Base-by-base conservation (phyloP, 2,113 vertebrate genomes). In the Elachura formosa region DNA sequence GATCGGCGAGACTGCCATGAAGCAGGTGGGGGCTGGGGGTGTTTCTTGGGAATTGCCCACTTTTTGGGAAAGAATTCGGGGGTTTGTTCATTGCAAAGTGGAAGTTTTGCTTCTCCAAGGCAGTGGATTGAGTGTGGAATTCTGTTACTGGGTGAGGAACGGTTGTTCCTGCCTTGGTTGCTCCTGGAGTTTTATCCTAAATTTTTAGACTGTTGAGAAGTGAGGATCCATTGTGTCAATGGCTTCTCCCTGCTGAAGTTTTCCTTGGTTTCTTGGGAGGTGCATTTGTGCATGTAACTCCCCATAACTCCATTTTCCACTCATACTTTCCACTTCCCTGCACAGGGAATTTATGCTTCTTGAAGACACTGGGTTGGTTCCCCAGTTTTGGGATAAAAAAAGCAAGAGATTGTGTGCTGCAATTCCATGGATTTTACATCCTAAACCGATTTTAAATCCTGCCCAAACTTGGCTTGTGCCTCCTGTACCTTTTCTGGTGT, bases 1-100 rank as follows among this genome's bases (percentile, higher is more conserved):
- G 97, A 99, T 99, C 6, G 99, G 99, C 19, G 98, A 99, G 98
- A 98, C 98, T 0, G 99, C 99, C n/a, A 99, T 99, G 98, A 99
- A 98, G 28, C 99, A 99, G 98, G 99, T 99, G 97, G 97, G 92
- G 10, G 10, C 10, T 24, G 22, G 46, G 46, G 12, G 7, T 41
- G 3, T 12, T 79, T 49, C 67, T 14, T 41, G 59, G 67, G 48
- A 45, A n/a, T n/a, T n/a, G n/a, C n/a, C n/a, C n/a, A n/a, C n/a
- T n/a, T n/a, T n/a, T n/a, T n/a, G n/a, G n/a, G n/a, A n/a, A n/a
- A n/a, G n/a, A n/a, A n/a, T n/a, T n/a, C n/a, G n/a, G n/a, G n/a
- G n/a, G n/a, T n/a, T n/a, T n/a, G n/a, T n/a, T n/a, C n/a, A n/a
- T n/a, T n/a, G n/a, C n/a, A n/a, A n/a, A n/a, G n/a, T 48, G 56